Base-by-base conservation (phyloP, 1,140 invertebrate genomes). In the Ceratitis capitata region DNA sequence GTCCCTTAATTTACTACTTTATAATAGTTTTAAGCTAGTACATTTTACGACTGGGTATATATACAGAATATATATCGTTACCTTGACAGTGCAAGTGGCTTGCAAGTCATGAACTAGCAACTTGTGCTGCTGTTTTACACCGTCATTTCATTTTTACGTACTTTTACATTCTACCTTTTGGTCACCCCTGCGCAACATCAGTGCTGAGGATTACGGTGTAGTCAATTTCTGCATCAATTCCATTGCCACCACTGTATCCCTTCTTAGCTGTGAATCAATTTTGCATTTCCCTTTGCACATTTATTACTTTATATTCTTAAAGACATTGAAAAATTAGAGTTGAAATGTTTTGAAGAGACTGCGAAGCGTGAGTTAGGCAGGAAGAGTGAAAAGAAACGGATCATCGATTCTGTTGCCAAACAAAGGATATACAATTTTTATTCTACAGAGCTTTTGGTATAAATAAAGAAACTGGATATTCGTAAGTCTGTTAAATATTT, bases 81-180 rank as follows among this genome's bases (percentile, higher is more conserved):
- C 10, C n/a, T 53, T 53, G 2, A 19, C 3, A 5, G n/a, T 5
- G 51, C 14, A 19, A 53, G 56, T 61, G 56, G 5, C 26, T 61
- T 29, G 26, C 56, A 61, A 61, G 56, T 61, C 56, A 12, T 29
- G 56, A 26, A 19, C 23, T 61, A 61, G 29, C 56, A 61, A 61
- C 7, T 61, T 61, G 56, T 61, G 56, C 26, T 61, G 56, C 56
- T 61, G 56, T 61, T 61, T 61, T 61, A 61, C 56, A 61, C 56
- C 56, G 26, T 61, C 56, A 61, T 61, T 61, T 61, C 56, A 29
- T 61, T 61, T 61, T 61, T 61, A 61, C 56, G 29, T 26, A n/a
- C 23, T 61, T 61, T 61, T 61, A 19, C 26, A 61, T 61, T 61
- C 29, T 61, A 1, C 56, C 56, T 61, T 61, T 61, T 61, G n/a